Conservation (phyloP, 2,888 invertebrate species). For the Tenthredo notha region DNA sequence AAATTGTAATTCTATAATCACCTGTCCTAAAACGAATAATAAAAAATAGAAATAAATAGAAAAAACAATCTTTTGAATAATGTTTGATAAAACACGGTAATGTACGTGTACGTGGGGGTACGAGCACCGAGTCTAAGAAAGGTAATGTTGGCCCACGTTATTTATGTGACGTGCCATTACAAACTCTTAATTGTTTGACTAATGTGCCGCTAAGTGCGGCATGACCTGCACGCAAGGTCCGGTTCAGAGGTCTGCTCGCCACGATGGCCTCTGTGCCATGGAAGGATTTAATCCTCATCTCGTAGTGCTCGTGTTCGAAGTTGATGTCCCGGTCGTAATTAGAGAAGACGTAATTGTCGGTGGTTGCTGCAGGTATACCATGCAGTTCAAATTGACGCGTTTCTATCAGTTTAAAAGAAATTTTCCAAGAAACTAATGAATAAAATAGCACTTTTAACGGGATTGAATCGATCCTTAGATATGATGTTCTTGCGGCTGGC, state of each 20-base stretch:
- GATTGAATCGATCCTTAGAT: neutral
- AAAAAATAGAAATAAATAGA: too few species aligned
- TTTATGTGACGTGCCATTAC: constrained; percentile 77
- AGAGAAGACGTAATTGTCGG: constrained; percentile 49
- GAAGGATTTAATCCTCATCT: constrained; percentile 33
- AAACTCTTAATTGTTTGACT: constrained; percentile 77
- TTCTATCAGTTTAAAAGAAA: neutral
- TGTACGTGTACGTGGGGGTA: neutral
- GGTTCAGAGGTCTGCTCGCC: constrained; percentile 54
- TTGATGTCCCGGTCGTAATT: constrained; percentile 45
- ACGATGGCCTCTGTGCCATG: constrained; percentile 25
- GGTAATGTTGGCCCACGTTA: constrained; percentile 62
- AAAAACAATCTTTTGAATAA: neutral
- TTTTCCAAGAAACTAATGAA: constrained; percentile 42
- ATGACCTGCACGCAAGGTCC: constrained; percentile 55
- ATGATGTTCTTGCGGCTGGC: neutral
- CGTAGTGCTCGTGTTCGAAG: neutral
- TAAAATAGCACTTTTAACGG: constrained; percentile 26
- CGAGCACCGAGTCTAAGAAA: neutral
- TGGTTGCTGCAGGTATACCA: neutral
- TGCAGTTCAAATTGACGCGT: neutral
- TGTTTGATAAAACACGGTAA: neutral
- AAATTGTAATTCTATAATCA: neutral
- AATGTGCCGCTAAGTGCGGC: constrained; percentile 70
- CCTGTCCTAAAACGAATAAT: neutral